phyloP scores from a whole-genome alignment of 2,113 vertebrate genomes.

The Ivindomyrus marchei region DNA sequence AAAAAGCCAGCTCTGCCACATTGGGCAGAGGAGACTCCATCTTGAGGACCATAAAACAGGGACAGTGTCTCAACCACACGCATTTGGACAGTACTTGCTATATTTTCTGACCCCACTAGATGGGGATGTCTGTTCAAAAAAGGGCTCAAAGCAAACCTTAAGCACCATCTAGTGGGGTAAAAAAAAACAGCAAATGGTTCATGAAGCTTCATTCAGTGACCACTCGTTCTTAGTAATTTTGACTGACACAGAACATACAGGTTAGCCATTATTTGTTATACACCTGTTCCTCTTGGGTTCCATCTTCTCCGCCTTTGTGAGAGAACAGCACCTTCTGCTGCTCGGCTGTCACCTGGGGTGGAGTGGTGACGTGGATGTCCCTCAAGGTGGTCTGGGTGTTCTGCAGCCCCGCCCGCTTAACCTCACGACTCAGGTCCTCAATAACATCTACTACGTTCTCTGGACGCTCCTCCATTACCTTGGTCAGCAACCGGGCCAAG shows the following conservation, averaged over 20 bases:
- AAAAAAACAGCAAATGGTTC: background rate
- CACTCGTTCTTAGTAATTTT: background rate
- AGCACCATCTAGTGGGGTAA: background rate
- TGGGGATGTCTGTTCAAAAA: background rate
- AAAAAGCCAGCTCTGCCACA: constrained; percentile 76
- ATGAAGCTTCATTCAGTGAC: background rate
- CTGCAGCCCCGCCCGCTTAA: constrained; percentile 65
- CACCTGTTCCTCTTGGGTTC: constrained; percentile 55
- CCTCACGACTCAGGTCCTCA: constrained; percentile 75
- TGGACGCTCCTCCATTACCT: constrained; percentile 78
- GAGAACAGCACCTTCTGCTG: constrained; percentile 67
- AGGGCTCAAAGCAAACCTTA: background rate
- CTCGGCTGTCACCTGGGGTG: constrained; percentile 65
- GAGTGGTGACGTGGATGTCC: constrained; percentile 51
- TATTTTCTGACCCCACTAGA: background rate
- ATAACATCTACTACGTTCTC: constrained; percentile 73
- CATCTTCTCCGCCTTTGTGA: constrained; percentile 46
- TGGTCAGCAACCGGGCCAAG: constrained; percentile 68
- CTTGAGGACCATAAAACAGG: constrained; percentile 41
- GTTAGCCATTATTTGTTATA: background rate
- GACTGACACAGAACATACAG: background rate
- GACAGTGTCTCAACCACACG: background rate
- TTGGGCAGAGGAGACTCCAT: constrained; percentile 70
- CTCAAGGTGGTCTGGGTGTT: constrained; percentile 66
- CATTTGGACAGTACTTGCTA: background rate